These are phyloP conservation scores for Resseliella maxima DNA, from an alignment of 2,888 invertebrate genomes.

Conservation along the genomic window DNA sequence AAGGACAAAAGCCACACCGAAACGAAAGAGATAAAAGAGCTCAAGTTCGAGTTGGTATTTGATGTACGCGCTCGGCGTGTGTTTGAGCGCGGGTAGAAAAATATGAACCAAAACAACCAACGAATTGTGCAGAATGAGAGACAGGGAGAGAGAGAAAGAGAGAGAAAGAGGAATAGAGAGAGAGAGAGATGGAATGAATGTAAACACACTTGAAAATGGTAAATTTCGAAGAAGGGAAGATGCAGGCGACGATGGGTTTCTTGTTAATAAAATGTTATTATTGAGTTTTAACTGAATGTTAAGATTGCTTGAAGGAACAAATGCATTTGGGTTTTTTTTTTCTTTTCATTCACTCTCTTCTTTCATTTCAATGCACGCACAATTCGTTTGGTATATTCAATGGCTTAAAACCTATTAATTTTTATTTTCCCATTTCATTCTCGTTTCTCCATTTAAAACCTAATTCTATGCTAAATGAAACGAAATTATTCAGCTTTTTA, in stretches of 20 bases:
- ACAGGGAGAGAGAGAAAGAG: not conserved
- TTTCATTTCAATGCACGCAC: slow-evolving; percentile 19
- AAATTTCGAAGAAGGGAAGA: slow-evolving; percentile 12
- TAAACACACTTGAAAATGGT: slow-evolving; percentile 48
- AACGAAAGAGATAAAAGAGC: slow-evolving; percentile 32
- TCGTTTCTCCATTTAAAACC: slow-evolving; percentile 10
- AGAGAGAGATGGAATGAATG: not conserved
- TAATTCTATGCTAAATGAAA: slow-evolving; percentile 20
- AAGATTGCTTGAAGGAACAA: slow-evolving; percentile 11
- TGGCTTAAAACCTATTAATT: slow-evolving; percentile 48
- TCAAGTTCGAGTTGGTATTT: slow-evolving; percentile 27
- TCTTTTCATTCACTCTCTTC: not conserved
- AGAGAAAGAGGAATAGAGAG: not conserved
- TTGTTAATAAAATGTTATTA: slow-evolving; percentile 37
- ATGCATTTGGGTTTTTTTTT: not conserved
- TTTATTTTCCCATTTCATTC: not conserved
- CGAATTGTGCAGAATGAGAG: not conserved
- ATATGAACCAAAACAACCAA: slow-evolving; percentile 15
- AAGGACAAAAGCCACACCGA: slow-evolving; percentile 34
- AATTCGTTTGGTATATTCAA: slow-evolving; percentile 40
- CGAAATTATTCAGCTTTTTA: not conserved
- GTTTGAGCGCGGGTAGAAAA: slow-evolving; percentile 22
- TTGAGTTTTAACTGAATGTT: slow-evolving; percentile 46
- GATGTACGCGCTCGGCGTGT: slow-evolving; percentile 49
- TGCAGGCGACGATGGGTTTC: slow-evolving; percentile 50